A percentile compares a stretch with the other conserved stretches of the same genome.
These are phyloP conservation scores for Tenthredo mesomela DNA, from an alignment of 2,888 invertebrate species.

Conservation along the genomic window DNA sequence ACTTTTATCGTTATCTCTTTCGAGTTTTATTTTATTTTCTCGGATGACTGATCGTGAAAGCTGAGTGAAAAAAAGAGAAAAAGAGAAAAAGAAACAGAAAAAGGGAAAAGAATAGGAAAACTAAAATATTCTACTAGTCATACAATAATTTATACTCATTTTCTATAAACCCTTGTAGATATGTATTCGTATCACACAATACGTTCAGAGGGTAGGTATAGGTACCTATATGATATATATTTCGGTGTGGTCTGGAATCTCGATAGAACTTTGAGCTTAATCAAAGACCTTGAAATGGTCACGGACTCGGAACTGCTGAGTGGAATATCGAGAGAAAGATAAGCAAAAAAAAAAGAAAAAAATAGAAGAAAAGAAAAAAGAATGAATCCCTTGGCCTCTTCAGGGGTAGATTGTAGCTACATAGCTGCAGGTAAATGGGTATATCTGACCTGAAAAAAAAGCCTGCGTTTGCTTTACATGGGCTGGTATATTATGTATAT, in stretches of 20 bases:
- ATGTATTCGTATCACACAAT: too few relatives aligned
- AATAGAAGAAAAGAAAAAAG: neutral
- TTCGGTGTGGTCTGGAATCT: neutral
- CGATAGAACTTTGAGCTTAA: conserved; percentile 3
- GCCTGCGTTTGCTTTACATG: conserved; percentile 19
- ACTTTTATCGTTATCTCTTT: neutral
- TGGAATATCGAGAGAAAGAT: conserved; percentile 27
- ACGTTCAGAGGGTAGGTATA: too few relatives aligned
- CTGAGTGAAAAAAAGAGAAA: neutral
- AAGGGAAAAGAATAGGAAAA: neutral
- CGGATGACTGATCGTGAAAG: neutral
- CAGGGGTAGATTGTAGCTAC: conserved; percentile 35
- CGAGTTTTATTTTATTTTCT: neutral
- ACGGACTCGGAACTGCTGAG: conserved; percentile 33
- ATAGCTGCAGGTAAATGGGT: conserved; percentile 44
- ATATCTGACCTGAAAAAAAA: conserved; percentile 31
- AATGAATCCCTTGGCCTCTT: neutral
- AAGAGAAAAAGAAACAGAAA: neutral
- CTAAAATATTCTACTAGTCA: neutral
- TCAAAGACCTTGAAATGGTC: conserved; percentile 27
- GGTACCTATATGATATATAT: too few relatives aligned
- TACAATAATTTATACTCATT: neutral
- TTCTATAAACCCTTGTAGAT: neutral
- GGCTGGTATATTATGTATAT: neutral
- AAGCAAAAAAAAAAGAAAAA: neutral